Conservation (phyloP, 2,797 vertebrate genomes). For the Ptychobarbus kaznakovi region DNA sequence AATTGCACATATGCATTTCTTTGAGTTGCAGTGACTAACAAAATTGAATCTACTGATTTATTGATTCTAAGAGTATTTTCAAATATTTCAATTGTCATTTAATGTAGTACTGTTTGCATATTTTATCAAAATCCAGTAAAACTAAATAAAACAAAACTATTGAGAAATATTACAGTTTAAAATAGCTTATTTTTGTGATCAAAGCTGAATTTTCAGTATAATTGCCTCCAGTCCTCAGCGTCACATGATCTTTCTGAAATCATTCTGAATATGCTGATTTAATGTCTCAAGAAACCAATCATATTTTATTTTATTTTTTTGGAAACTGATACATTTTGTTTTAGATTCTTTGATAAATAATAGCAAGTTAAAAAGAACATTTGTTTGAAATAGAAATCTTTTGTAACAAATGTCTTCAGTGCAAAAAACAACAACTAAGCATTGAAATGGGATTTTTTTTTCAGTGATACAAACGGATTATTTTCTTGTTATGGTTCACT, state of each 20-base stretch:
- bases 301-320: background rate
- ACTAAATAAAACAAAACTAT: background rate
- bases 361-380: background rate
- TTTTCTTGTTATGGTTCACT: constrained; percentile 17
- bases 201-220: background rate
- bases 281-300: background rate
- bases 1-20: background rate
- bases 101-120: background rate
- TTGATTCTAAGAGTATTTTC: background rate
- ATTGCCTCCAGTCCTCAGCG: background rate
- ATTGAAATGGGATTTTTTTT: background rate
- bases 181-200: background rate
- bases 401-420: background rate
- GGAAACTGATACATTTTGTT: background rate
- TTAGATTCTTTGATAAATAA: background rate
- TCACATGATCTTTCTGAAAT: background rate
- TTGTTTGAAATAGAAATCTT: background rate
- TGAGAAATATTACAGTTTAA: background rate
- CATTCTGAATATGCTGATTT: background rate
- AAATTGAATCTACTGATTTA: background rate
- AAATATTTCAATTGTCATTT: background rate
- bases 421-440: background rate
- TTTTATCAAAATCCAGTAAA: background rate
- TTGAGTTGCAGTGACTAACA: background rate
- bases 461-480: background rate